Percentiles rank a stretch among this genome's conserved stretches.
These are phyloP conservation scores for Harmothoe impar DNA, from an alignment of 2,888 invertebrate species.

Conservation along the genomic window DNA sequence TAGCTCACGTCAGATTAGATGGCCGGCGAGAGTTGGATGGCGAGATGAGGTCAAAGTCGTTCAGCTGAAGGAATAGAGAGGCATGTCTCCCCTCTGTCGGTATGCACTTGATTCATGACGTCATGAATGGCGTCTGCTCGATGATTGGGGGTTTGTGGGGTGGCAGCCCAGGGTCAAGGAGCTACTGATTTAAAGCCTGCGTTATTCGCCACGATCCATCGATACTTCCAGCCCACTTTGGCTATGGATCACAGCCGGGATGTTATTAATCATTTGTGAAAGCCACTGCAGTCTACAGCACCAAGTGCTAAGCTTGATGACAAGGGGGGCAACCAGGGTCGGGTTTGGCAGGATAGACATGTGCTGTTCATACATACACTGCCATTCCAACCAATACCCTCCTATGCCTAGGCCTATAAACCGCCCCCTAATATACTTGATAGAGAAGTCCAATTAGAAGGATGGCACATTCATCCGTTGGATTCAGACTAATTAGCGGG, in stretches of 20 bases:
- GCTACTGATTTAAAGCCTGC: background rate
- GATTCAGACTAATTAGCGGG: no score
- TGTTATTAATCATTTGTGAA: conserved; percentile 27
- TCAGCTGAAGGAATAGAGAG: background rate
- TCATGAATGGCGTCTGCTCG: conserved; percentile 22
- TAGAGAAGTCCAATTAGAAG: no score
- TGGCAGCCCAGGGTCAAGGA: background rate
- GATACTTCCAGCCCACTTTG: conserved; percentile 5
- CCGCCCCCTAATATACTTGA: no score
- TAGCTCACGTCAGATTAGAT: conserved; percentile 14
- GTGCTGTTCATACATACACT: no score
- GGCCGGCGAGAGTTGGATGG: background rate
- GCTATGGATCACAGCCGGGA: background rate
- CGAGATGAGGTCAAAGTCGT: background rate
- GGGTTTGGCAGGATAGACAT: no score
- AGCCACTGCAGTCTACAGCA: background rate
- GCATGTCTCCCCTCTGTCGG: background rate
- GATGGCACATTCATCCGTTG: no score
- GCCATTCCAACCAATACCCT: no score
- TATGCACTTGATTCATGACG: conserved; percentile 35
- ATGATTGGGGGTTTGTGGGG: conserved; percentile 3
- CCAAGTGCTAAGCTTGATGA: background rate
- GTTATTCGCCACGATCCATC: background rate
- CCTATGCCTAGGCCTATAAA: no score
- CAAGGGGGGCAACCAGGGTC: no score